Evolutionary conservation across 64 coral and sea anemone species (phyloP).

Genomic region (Porites australiensis): DNA sequence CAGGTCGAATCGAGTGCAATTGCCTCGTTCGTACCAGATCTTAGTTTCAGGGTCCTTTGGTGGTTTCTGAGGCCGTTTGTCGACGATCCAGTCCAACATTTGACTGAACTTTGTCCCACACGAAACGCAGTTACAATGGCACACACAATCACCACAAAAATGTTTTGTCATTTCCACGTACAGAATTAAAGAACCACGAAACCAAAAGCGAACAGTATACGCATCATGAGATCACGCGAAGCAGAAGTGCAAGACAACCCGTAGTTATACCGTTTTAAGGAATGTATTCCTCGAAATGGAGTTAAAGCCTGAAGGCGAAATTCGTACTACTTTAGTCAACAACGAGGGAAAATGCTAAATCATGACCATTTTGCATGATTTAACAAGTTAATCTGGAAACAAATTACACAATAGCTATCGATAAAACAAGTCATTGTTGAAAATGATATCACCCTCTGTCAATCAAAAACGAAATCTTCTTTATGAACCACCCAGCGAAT

Average conservation of each 20-base stretch:
- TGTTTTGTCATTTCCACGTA: not conserved
- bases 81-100: conserved; percentile 4
- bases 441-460: not conserved
- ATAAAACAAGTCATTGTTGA: not conserved
- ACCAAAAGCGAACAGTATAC: not conserved
- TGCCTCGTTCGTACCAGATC: conserved; percentile 34
- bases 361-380: not conserved
- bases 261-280: too few species aligned
- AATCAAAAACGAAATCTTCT: not conserved
- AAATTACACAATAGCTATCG: not conserved
- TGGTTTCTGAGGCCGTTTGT: conserved; percentile 14
- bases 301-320: too few species aligned
- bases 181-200: not conserved
- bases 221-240: too few species aligned
- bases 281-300: too few species aligned
- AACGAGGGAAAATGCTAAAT: not conserved
- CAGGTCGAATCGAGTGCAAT: conserved; percentile 35
- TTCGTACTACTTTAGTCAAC: not conserved
- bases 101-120: not conserved
- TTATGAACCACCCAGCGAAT: too few species aligned
- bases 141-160: not conserved
- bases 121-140: not conserved
- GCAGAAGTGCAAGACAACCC: too few species aligned
- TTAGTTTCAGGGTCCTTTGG: conserved; percentile 32
- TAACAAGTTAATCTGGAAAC: not conserved